Percentiles rank a stretch among this genome's conserved stretches.
Conservation (phyloP, 1,140 invertebrate species). For the Zaprionus lachaisei region DNA sequence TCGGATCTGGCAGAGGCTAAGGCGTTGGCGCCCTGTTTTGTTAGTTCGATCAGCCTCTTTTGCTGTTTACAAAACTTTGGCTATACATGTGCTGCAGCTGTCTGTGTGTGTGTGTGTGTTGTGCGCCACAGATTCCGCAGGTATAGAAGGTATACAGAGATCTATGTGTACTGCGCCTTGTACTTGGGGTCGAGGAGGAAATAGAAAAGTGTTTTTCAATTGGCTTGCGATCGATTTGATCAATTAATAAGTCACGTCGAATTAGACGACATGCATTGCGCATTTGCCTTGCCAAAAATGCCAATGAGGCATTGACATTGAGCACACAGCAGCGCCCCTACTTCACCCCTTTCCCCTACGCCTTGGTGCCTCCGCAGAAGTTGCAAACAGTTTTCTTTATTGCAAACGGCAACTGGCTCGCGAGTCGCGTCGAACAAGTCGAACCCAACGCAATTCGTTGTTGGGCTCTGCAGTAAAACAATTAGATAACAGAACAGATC, state of each 20-base stretch:
- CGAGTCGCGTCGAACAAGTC: conserved; percentile 71
- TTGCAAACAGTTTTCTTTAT: conserved; percentile 66
- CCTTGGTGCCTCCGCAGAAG: not conserved
- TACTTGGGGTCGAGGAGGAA: conserved; percentile 26
- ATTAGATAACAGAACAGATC: conserved; percentile 67
- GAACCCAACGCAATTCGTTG: conserved; percentile 72
- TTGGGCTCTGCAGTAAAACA: conserved; percentile 13
- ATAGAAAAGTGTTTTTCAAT: conserved; percentile 35
- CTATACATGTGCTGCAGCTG: conserved; percentile 1
- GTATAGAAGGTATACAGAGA: conserved; percentile 5
- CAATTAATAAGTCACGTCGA: conserved; percentile 71
- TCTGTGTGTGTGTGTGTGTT: not conserved
- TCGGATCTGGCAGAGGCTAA: not conserved
- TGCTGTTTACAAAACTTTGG: conserved; percentile 64
- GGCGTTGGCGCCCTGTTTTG: conserved; percentile 34
- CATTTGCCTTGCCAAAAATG: conserved; percentile 79
- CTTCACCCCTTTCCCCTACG: not conserved
- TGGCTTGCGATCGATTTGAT: conserved; percentile 43
- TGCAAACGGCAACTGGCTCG: conserved; percentile 59
- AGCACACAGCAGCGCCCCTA: conserved; percentile 30
- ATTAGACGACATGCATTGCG: conserved; percentile 55
- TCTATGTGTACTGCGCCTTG: conserved; percentile 13
- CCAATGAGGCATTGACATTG: conserved; percentile 82
- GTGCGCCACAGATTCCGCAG: conserved; percentile 17
- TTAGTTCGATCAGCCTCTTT: conserved; percentile 67